Evolutionary conservation across 1,140 invertebrate genomes (phyloP).

Genomic region (Saccostrea glomerata): DNA sequence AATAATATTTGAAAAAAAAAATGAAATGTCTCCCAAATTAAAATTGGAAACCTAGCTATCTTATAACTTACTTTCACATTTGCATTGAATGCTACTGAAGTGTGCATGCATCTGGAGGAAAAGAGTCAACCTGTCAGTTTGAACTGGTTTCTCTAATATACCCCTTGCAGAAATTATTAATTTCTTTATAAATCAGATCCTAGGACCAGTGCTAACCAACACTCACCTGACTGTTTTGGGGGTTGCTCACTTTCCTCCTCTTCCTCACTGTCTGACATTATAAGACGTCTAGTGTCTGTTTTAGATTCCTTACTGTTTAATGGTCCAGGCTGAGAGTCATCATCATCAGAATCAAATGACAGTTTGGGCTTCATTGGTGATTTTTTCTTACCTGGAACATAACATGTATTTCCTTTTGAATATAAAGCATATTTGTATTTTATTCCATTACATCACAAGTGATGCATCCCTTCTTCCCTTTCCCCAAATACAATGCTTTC

Average conservation of each 20-base stretch:
- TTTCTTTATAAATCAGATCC: too few relatives aligned
- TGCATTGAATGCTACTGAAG: too few relatives aligned
- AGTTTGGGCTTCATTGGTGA: conserved; percentile 5
- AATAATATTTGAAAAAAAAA: too few relatives aligned
- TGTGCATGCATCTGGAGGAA: too few relatives aligned
- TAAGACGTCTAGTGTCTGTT: conserved; percentile 1
- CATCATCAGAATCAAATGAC: neutral
- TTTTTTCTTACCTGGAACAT: conserved; percentile 5
- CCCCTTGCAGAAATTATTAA: too few relatives aligned
- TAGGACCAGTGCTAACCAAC: neutral
- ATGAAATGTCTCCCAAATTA: too few relatives aligned
- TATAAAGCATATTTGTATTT: neutral
- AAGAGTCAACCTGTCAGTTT: too few relatives aligned
- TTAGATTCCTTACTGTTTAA: conserved; percentile 3
- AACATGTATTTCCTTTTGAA: neutral
- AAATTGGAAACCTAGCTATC: too few relatives aligned
- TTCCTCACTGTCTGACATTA: conserved; percentile 48
- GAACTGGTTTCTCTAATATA: too few relatives aligned
- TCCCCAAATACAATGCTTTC: too few relatives aligned
- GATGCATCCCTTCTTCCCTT: too few relatives aligned
- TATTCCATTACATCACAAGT: neutral
- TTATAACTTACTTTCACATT: too few relatives aligned
- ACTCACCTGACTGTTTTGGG: conserved; percentile 19
- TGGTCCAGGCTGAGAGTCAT: neutral
- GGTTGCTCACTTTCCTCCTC: conserved; percentile 19